Base-by-base conservation (phyloP, 2,113 vertebrate species). In the Balaeniceps rex region DNA sequence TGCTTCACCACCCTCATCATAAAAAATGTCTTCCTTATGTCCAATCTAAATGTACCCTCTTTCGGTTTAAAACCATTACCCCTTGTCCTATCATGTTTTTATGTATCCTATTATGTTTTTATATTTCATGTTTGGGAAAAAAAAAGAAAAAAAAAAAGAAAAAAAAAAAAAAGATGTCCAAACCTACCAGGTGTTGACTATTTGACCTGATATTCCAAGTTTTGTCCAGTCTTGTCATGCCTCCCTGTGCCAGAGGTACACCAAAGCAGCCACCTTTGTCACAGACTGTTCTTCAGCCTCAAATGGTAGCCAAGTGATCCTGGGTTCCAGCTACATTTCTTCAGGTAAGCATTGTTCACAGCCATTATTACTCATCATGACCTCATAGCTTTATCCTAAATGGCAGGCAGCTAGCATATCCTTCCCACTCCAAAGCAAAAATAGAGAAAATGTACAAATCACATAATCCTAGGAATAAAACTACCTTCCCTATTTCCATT, bases 361-460 rank as follows among this genome's bases (percentile, higher is more conserved):
- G 33, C 36, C 80, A 83, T 91, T 91, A 80, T 87, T 85, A 91
- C 49, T 58, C 58, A 83, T 76, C 34, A 22, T 61, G 54, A 91
- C 61, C 49, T 87, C 68, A 55, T 21, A 65, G 13, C 17, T 93
- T 71, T 88, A 90, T 26, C 36, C 31, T 46, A 89, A 71, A 57
- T 38, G 22, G 13, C 44, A 85, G 19, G 24, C 69, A 94, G 46
- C 76, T 63, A 82, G 19, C 40, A n/a, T 19, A 57, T 52, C 31
- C 42, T 82, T 81, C 51, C 42, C 24, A 36, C 34, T 79, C 40
- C 49, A 91, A 84, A 85, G 33, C n/a, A 72, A 75, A 70, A 91
- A 38, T 7, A 89, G 11, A 94, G 47, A 82, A 84, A 75, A 36
- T 66, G 52, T 33, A 89, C 38, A 94, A 80, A 92, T 49, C 51